phyloP scores from a whole-genome alignment of 2,888 invertebrate genomes.

The Leucania comma region DNA sequence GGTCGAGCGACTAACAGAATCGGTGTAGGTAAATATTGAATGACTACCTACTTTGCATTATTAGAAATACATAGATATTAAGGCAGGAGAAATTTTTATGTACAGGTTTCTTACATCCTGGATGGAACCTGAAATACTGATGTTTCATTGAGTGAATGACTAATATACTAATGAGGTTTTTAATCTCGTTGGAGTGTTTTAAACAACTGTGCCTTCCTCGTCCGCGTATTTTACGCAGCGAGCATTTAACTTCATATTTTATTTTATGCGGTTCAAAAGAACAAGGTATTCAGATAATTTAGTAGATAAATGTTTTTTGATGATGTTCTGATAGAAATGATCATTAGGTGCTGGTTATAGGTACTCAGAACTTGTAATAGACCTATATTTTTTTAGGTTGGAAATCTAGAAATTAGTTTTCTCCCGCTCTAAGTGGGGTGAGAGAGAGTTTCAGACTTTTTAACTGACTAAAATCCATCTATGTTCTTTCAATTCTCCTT shows the following conservation, averaged over 20 bases:
- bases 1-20: constrained; percentile 73
- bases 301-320: constrained; percentile 9
- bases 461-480: no score
- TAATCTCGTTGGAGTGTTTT: neutral
- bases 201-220: neutral
- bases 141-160: constrained; percentile 5
- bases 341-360: constrained; percentile 1
- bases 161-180: neutral
- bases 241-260: constrained; percentile 11
- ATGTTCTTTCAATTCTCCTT: no score
- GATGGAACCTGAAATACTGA: constrained; percentile 19
- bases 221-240: constrained; percentile 11
- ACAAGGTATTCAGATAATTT: constrained; percentile 32
- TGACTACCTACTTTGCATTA: constrained; percentile 83
- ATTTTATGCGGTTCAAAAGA: constrained; percentile 23
- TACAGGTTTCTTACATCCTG: constrained; percentile 27
- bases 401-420: no score
- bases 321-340: constrained; percentile 23
- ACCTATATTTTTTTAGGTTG: neutral
- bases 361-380: constrained; percentile 10
- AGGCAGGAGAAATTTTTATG: constrained; percentile 59
- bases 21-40: constrained; percentile 82
- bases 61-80: constrained; percentile 73
- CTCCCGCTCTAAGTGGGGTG: no score
- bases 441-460: no score